A percentile compares a stretch with the other conserved stretches of the same genome.
Conservation (phyloP, 2,888 invertebrate genomes). For the Coenonympha arcania region DNA sequence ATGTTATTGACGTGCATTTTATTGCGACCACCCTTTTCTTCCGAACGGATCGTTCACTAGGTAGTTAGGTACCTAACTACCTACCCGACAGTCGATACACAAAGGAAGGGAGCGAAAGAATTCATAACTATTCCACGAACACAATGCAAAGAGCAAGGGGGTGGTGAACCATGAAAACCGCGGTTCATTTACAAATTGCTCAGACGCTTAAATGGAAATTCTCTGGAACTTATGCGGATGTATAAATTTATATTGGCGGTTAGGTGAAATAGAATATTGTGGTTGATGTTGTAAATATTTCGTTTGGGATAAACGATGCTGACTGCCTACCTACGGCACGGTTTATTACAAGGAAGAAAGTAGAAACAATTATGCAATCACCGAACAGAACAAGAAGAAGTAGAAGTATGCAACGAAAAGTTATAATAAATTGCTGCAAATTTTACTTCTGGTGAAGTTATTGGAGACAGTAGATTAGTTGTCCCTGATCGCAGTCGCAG, state of each 20-base stretch:
- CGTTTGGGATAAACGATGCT: too few species aligned
- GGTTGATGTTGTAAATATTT: too few species aligned
- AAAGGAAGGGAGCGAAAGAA: slow-evolving; percentile 31
- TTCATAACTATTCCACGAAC: slow-evolving; percentile 28
- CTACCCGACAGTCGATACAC: slow-evolving; percentile 23
- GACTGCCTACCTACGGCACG: too few species aligned
- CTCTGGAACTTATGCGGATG: slow-evolving; percentile 48
- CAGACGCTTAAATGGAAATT: slow-evolving; percentile 48
- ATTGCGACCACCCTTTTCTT: slow-evolving; percentile 3
- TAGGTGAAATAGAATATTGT: background rate
- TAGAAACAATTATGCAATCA: too few species aligned
- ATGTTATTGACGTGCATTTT: background rate
- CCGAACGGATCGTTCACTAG: background rate
- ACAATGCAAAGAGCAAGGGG: slow-evolving; percentile 28
- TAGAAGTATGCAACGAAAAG: too few species aligned
- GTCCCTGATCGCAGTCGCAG: too few species aligned
- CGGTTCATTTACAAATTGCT: slow-evolving; percentile 67
- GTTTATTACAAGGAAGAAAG: too few species aligned
- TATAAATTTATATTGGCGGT: slow-evolving; percentile 59
- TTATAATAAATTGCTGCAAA: too few species aligned
- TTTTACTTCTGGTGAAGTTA: too few species aligned
- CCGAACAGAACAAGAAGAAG: too few species aligned
- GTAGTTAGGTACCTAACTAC: too few species aligned
- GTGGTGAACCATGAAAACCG: slow-evolving; percentile 34
- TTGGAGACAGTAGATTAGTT: too few species aligned